Percentiles rank a stretch among this genome's conserved stretches.
These are phyloP conservation scores for Pherbina coryleti DNA, from an alignment of 2,888 invertebrate genomes.

Conservation along the genomic window DNA sequence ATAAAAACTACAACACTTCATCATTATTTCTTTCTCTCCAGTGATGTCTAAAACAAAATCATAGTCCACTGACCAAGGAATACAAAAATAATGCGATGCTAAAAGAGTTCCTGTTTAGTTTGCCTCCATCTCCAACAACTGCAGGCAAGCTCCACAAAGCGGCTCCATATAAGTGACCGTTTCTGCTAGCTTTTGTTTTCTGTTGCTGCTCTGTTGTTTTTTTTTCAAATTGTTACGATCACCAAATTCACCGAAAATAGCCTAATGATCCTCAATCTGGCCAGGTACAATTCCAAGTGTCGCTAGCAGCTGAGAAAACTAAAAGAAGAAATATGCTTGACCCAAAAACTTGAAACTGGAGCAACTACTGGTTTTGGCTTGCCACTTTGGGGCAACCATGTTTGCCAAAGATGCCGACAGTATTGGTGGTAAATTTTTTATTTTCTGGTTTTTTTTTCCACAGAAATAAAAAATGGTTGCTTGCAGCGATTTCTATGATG, in stretches of 20 bases:
- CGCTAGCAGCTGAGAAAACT: background rate
- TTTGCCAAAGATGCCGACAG: conserved; percentile 13
- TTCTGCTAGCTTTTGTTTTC: background rate
- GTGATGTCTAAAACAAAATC: background rate
- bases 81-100: background rate
- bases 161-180: conserved; percentile 26
- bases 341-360: conserved; percentile 32
- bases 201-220: background rate
- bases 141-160: conserved; percentile 10
- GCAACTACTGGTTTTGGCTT: conserved; percentile 36
- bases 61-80: background rate
- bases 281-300: background rate
- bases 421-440: background rate
- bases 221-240: background rate
- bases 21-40: background rate
- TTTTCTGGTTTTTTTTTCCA: background rate
- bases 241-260: conserved; percentile 7
- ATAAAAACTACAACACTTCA: conserved; percentile 2
- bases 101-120: too few species aligned
- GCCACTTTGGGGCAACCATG: background rate
- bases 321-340: conserved; percentile 5
- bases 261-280: conserved; percentile 11
- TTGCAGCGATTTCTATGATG: conserved; percentile 1
- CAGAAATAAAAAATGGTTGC: background rate
- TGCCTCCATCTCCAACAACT: background rate